phyloP scores from a whole-genome alignment of 2,888 invertebrate species.

The Cryptops parisi region DNA sequence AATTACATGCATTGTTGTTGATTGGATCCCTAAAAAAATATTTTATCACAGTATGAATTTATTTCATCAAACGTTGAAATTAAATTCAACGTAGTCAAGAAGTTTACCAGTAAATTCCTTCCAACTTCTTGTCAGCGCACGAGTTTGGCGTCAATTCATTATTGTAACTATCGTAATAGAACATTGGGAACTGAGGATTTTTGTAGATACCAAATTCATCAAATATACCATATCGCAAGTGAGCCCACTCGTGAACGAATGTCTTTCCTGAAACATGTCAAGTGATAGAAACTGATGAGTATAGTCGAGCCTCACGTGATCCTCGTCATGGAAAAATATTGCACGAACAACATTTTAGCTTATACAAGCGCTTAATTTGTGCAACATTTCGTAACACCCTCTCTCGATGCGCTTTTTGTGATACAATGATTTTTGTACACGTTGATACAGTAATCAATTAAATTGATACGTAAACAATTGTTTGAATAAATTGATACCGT shows the following conservation, averaged over 20 bases:
- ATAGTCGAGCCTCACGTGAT: no score
- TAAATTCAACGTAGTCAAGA: neutral
- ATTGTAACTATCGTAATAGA: slow-evolving; percentile 16
- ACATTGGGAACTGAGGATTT: slow-evolving; percentile 19
- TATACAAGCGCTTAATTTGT: no score
- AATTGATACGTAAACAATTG: no score
- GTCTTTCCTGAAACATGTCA: slow-evolving; percentile 15
- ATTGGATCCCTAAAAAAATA: slow-evolving; percentile 1
- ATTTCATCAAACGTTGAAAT: neutral
- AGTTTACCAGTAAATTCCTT: slow-evolving; percentile 9
- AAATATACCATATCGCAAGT: slow-evolving; percentile 25
- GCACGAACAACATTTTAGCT: no score
- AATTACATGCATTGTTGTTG: neutral
- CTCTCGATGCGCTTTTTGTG: no score
- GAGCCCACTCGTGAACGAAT: slow-evolving; percentile 25
- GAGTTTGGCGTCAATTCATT: slow-evolving; percentile 14
- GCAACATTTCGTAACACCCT: no score
- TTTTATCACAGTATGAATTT: no score
- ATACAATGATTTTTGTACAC: no score
- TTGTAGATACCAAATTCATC: slow-evolving; percentile 24
- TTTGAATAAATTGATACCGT: no score
- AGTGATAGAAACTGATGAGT: no score
- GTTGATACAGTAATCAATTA: no score
- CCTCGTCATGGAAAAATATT: no score
- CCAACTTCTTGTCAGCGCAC: neutral